phyloP scores from a whole-genome alignment of 2,113 vertebrate species.

The Equus przewalskii region DNA sequence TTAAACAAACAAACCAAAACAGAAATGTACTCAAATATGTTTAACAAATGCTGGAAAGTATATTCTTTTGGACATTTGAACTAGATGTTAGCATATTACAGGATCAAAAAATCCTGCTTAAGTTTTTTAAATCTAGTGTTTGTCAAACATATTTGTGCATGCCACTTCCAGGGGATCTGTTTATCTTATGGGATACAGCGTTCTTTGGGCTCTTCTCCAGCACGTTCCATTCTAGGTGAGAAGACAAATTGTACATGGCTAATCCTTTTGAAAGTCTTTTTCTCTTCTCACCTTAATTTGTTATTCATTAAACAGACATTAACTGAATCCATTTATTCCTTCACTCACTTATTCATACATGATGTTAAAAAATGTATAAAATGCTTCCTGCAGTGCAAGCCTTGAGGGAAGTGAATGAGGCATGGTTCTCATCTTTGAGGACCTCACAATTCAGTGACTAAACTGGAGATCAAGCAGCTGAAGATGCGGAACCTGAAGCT shows the following conservation, averaged over 20 bases:
- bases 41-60: not conserved
- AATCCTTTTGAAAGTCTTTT: not conserved
- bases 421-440: not conserved
- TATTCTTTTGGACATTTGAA: slow-evolving; percentile 1
- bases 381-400: not conserved
- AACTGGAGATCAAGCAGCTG: not conserved
- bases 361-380: not conserved
- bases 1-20: not conserved
- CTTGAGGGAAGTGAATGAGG: not conserved
- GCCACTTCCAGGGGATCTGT: not conserved
- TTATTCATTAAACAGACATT: not conserved
- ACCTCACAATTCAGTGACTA: not conserved
- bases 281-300: not conserved
- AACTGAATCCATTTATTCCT: not conserved
- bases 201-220: not conserved
- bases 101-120: not conserved
- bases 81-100: not conserved
- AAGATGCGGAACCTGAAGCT: not conserved
- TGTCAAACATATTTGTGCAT: not conserved
- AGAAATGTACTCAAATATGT: not conserved
- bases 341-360: not conserved
- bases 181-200: not conserved
- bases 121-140: not conserved
- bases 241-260: not conserved
- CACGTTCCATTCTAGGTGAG: not conserved